These are phyloP conservation scores for Bombus turneri DNA, from an alignment of 1,140 invertebrate species.

Conservation along the genomic window DNA sequence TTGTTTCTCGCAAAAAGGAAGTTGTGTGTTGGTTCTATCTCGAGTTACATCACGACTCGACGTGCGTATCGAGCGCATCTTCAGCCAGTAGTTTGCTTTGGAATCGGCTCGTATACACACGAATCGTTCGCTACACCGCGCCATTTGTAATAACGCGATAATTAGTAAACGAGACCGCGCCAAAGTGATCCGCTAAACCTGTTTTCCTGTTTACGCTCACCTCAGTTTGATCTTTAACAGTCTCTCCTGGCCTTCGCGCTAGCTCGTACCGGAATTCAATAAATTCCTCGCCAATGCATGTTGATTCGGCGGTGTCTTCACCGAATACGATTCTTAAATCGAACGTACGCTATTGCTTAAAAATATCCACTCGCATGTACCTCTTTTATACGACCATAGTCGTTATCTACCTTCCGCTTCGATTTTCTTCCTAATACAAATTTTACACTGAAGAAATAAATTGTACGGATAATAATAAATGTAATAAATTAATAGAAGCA, in stretches of 20 bases:
- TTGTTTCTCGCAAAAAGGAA: not conserved
- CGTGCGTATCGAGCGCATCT: not conserved
- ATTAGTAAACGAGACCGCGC: conserved; percentile 5
- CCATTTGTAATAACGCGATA: conserved; percentile 18
- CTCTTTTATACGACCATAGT: too few relatives aligned
- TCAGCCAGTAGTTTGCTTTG: conserved; percentile 13
- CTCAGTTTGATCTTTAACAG: conserved; percentile 8
- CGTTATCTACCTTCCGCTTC: too few relatives aligned
- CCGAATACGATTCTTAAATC: not conserved
- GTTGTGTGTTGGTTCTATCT: not conserved
- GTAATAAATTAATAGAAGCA: not conserved
- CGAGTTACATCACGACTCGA: not conserved
- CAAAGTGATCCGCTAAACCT: conserved; percentile 22
- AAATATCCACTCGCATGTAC: too few relatives aligned
- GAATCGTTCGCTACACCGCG: not conserved
- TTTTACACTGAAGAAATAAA: too few relatives aligned
- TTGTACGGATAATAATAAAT: too few relatives aligned
- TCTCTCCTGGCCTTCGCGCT: not conserved
- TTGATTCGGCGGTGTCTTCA: not conserved
- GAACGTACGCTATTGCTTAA: too few relatives aligned
- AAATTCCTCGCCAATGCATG: not conserved
- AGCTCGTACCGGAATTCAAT: not conserved
- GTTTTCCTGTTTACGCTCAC: conserved; percentile 27
- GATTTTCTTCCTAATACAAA: too few relatives aligned
- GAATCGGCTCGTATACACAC: not conserved